phyloP scores from a whole-genome alignment of 2,113 vertebrate species.

The Mesoclemmys tuberculata region DNA sequence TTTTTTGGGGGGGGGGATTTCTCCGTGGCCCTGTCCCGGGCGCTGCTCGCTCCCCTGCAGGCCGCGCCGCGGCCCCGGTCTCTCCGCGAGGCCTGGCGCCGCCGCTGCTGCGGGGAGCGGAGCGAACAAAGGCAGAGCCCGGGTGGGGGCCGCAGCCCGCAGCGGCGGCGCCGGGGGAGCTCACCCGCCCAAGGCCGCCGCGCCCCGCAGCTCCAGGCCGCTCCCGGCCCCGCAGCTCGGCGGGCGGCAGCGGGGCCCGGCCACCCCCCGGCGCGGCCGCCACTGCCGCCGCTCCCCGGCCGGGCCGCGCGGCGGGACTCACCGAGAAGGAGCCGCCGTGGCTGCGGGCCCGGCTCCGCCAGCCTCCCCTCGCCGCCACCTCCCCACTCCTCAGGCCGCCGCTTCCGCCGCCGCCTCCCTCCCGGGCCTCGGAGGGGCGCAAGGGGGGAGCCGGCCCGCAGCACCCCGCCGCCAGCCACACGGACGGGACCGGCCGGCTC shows the following conservation, averaged over 20 bases:
- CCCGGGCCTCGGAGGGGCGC: conserved; percentile 35
- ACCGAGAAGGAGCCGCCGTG: conserved; percentile 20
- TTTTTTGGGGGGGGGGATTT: neutral
- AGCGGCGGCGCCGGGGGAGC: neutral
- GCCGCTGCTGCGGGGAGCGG: conserved; percentile 1
- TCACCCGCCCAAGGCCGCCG: neutral
- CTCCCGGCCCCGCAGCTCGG: neutral
- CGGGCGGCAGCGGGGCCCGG: conserved; percentile 18
- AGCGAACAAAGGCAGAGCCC: conserved; percentile 51
- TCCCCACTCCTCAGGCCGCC: conserved; percentile 51
- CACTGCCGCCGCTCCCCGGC: neutral
- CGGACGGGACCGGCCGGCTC: neutral
- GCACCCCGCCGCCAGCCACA: neutral
- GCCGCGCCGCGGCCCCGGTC: conserved; percentile 34
- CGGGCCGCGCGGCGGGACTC: conserved; percentile 21
- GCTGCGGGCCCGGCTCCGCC: conserved; percentile 36
- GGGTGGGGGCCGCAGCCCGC: conserved; percentile 29
- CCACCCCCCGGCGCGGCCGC: neutral
- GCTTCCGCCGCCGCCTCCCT: conserved; percentile 48
- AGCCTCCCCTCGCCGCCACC: conserved; percentile 29
- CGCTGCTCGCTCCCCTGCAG: neutral
- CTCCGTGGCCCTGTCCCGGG: neutral
- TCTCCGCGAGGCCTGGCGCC: conserved; percentile 34
- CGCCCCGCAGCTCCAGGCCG: neutral
- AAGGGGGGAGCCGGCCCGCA: neutral